phyloP scores from a whole-genome alignment of 2,113 vertebrate genomes.

The Antechinus flavipes region DNA sequence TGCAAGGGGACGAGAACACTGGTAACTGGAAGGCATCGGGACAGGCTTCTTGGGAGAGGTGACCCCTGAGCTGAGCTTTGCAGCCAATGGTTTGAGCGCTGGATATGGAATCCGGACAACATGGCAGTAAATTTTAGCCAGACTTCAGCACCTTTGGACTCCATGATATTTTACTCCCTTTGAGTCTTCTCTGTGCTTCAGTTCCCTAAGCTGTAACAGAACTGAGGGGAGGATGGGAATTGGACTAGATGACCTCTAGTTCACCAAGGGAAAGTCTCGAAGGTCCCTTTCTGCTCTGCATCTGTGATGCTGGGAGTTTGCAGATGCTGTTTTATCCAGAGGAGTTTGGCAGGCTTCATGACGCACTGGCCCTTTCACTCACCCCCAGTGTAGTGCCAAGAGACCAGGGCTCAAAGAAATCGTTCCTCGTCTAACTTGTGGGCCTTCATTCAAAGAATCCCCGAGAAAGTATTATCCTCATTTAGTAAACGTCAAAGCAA shows the following conservation, averaged over 20 bases:
- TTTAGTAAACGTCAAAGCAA: slow-evolving; percentile 53
- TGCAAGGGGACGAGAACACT: background rate
- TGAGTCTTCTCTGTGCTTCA: background rate
- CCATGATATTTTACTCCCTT: background rate
- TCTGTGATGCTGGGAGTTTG: background rate
- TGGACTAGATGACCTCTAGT: background rate
- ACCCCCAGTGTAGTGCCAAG: background rate
- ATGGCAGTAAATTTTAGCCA: background rate
- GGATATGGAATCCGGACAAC: background rate
- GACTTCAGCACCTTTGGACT: background rate
- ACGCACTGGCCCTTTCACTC: background rate
- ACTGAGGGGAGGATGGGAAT: background rate
- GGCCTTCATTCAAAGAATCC: background rate
- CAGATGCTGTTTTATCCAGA: background rate
- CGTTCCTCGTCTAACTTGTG: background rate
- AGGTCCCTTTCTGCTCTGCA: background rate
- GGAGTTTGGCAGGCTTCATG: background rate
- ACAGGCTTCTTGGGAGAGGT: background rate
- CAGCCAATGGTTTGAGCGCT: background rate
- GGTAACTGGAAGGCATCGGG: background rate
- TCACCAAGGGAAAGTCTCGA: background rate
- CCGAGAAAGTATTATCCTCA: slow-evolving; percentile 12
- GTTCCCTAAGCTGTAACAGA: background rate
- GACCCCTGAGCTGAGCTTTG: background rate
- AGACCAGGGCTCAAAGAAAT: background rate